Evolutionary conservation across 1,140 invertebrate species (phyloP).

Genomic region (Cylas formicarius): DNA sequence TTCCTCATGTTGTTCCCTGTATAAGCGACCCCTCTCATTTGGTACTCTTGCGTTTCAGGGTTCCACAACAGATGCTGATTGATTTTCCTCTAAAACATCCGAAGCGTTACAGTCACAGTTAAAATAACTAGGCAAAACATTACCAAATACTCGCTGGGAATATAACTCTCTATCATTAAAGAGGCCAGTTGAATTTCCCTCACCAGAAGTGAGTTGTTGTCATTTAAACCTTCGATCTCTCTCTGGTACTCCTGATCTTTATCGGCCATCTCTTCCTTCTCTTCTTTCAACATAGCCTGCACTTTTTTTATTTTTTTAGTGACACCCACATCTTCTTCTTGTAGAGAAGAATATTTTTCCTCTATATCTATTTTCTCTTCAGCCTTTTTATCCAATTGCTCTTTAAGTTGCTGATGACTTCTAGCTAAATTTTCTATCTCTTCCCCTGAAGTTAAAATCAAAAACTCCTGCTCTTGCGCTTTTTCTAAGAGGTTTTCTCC

Average conservation of each 20-base stretch:
- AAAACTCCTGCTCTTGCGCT: conserved; percentile 81
- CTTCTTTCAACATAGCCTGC: conserved; percentile 69
- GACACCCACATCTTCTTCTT: conserved; percentile 88
- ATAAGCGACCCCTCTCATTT: conserved; percentile 95
- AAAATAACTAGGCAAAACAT: conserved; percentile 10
- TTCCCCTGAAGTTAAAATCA: conserved; percentile 83
- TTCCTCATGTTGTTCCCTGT: conserved; percentile 98
- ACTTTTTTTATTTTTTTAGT: conserved; percentile 91
- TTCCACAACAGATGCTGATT: conserved; percentile 93
- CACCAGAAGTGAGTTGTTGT: conserved; percentile 82
- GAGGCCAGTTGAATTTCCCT: conserved; percentile 88
- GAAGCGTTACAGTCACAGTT: conserved; percentile 4
- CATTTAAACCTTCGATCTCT: conserved; percentile 92
- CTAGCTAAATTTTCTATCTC: conserved; percentile 80
- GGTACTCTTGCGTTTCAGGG: conserved; percentile 98
- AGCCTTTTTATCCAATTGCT: conserved; percentile 80
- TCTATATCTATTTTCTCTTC: conserved; percentile 92
- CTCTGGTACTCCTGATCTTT: conserved; percentile 89
- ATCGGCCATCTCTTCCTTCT: conserved; percentile 82
- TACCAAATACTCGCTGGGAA: conserved; percentile 78
- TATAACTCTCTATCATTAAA: conserved; percentile 78
- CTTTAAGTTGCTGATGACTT: conserved; percentile 75
- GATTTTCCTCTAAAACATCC: conserved; percentile 76
- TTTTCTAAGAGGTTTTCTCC: conserved; percentile 98
- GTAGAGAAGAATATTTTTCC: conserved; percentile 88